Conservation (phyloP, 2,113 vertebrate genomes). For the Amphiprion percula region DNA sequence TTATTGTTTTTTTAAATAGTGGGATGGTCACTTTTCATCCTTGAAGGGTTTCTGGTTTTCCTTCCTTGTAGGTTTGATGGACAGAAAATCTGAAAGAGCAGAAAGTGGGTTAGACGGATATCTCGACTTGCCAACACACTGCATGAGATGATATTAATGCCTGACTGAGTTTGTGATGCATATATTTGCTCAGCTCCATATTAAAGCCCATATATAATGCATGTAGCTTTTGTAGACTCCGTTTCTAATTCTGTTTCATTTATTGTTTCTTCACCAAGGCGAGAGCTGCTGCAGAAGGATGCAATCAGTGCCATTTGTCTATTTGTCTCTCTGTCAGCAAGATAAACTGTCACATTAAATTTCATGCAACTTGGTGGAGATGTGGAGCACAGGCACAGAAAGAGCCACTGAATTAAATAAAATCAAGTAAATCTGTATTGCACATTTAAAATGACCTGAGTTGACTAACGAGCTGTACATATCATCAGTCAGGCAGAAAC, state of each 20-base stretch:
- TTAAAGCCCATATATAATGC: neutral
- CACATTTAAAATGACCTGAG: no score
- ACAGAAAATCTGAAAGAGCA: constrained; percentile 2
- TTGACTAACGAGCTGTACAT: no score
- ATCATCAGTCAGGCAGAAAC: no score
- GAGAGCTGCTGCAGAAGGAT: no score
- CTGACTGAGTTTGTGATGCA: neutral
- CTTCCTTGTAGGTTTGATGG: constrained; percentile 4
- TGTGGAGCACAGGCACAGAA: no score
- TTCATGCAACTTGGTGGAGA: no score
- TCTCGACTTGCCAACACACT: neutral
- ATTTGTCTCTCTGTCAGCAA: no score
- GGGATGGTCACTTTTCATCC: constrained; percentile 32
- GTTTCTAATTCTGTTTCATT: neutral
- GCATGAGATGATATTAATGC: neutral
- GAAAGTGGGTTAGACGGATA: constrained; percentile 21
- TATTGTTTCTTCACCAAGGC: no score
- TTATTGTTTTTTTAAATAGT: neutral
- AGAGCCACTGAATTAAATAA: no score
- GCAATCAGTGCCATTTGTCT: no score
- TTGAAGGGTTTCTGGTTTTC: constrained; percentile 26
- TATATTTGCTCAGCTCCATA: neutral
- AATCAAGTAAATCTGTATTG: no score
- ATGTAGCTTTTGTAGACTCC: neutral
- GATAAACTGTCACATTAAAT: no score